These are phyloP conservation scores for Pogona vitticeps DNA, from an alignment of 2,113 vertebrate species.

Conservation along the genomic window DNA sequence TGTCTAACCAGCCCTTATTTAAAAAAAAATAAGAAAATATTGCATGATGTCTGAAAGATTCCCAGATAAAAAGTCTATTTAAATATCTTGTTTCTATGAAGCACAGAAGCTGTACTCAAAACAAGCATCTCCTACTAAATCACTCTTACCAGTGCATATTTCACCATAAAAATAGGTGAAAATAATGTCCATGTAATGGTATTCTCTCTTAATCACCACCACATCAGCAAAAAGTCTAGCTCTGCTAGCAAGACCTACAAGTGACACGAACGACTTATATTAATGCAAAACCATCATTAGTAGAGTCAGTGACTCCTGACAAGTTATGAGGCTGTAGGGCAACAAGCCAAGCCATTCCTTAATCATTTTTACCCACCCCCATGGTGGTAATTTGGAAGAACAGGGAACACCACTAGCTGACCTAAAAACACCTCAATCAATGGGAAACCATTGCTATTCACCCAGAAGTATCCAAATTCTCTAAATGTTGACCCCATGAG, in stretches of 20 bases:
- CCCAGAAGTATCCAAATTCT: neutral
- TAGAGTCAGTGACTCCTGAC: neutral
- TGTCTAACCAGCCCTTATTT: slow-evolving; percentile 20
- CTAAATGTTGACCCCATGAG: slow-evolving; percentile 2
- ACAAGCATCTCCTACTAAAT: slow-evolving; percentile 1
- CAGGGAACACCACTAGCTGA: neutral
- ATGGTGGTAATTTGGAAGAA: slow-evolving; percentile 5
- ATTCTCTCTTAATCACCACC: neutral
- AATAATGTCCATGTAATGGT: neutral
- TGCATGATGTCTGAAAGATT: slow-evolving; percentile 39
- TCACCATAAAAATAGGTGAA: slow-evolving; percentile 16
- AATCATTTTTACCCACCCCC: neutral
- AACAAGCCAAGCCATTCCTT: neutral
- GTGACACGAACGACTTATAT: neutral
- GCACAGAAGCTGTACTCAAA: slow-evolving; percentile 1
- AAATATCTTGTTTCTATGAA: slow-evolving; percentile 7
- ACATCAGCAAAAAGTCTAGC: neutral
- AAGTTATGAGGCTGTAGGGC: neutral
- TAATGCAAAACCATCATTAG: neutral
- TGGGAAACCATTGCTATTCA: slow-evolving; percentile 15
- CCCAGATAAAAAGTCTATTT: slow-evolving; percentile 39
- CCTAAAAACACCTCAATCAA: slow-evolving; percentile 14
- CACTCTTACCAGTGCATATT: neutral
- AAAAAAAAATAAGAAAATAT: slow-evolving; percentile 35
- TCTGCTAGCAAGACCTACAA: neutral